Evolutionary conservation across 2,113 vertebrate genomes (phyloP).

Genomic region (Athene cunicularia): DNA sequence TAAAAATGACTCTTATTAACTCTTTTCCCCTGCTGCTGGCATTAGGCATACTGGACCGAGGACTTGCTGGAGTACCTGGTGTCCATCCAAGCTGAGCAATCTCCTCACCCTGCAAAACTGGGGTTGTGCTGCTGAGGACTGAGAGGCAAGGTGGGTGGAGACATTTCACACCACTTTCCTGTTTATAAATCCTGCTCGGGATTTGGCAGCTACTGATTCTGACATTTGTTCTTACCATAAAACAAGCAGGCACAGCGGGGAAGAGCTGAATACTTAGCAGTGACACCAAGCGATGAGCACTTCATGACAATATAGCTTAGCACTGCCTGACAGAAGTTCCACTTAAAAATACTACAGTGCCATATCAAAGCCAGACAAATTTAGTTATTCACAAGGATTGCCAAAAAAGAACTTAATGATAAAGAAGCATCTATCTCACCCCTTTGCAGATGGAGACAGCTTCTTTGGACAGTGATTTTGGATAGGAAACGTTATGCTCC

Average conservation of each 20-base stretch:
- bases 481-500: conserved; percentile 98
- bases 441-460: conserved; percentile 98
- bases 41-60: not conserved
- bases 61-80: fast-evolving
- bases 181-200: not conserved
- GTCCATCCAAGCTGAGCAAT: not conserved
- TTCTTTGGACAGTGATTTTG: conserved; percentile 96
- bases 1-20: not conserved
- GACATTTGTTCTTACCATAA: conserved; percentile 9
- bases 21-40: not conserved
- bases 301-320: not conserved
- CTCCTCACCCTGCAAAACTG: not conserved
- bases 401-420: not conserved
- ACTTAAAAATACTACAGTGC: not conserved
- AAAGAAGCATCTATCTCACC: conserved; percentile 74
- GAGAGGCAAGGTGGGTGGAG: not conserved
- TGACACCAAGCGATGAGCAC: not conserved
- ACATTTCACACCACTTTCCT: not conserved
- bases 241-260: not conserved
- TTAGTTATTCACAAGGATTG: not conserved
- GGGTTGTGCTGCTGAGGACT: fast-evolving
- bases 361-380: not conserved
- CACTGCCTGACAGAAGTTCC: not conserved
- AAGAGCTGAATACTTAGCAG: not conserved
- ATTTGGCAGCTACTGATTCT: not conserved